Conservation (phyloP, 1,140 invertebrate genomes). For the Mamestra configurata region DNA sequence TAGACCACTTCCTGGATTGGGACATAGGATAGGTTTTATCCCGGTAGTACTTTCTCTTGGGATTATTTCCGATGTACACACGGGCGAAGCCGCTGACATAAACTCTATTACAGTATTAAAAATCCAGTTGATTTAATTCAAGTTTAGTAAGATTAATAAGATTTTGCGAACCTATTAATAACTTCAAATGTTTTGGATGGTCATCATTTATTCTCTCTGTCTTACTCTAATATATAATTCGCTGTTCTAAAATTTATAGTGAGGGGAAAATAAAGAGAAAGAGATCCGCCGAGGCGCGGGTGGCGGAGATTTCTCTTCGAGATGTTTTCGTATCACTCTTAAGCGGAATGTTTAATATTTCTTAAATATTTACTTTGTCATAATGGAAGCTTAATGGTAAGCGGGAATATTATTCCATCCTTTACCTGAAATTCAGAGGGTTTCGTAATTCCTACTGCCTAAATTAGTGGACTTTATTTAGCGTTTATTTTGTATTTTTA, state of each 20-base stretch:
- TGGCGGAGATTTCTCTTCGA: slow-evolving; percentile 1
- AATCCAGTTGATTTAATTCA: neutral
- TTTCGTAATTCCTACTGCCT: neutral
- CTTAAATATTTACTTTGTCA: slow-evolving; percentile 47
- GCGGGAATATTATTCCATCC: slow-evolving; percentile 22
- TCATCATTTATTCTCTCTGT: neutral
- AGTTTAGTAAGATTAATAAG: neutral
- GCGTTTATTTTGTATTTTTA: neutral
- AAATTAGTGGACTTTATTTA: neutral
- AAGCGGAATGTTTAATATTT: slow-evolving; percentile 39
- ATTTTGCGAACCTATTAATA: neutral
- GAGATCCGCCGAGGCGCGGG: neutral
- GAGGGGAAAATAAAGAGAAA: slow-evolving; percentile 20
- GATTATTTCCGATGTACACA: no score
- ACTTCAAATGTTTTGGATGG: neutral
- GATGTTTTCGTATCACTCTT: slow-evolving; percentile 23
- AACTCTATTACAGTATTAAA: neutral
- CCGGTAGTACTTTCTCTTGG: no score
- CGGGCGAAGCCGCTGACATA: no score
- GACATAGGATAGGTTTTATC: no score
- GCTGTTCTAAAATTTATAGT: neutral
- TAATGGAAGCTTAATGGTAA: slow-evolving; percentile 39
- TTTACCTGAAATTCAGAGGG: neutral
- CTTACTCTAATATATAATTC: slow-evolving; percentile 4
- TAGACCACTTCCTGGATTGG: no score